Evolutionary conservation across 2,113 vertebrate genomes (phyloP).

Genomic region (Pimephales promelas): DNA sequence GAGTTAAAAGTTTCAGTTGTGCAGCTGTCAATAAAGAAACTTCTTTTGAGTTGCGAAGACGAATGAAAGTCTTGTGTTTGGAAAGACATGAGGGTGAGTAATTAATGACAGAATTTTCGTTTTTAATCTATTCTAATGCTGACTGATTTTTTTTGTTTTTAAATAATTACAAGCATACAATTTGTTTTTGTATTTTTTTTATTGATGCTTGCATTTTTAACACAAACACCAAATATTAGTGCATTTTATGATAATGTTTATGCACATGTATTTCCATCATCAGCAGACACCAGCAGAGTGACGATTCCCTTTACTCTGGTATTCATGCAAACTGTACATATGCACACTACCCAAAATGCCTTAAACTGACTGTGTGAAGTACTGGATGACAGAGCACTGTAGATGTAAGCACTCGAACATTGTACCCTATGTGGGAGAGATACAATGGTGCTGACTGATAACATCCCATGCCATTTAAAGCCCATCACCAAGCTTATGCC

Average conservation of each 20-base stretch:
- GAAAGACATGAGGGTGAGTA: too few species aligned
- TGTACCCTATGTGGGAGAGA: constrained; percentile 59
- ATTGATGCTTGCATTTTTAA: not conserved
- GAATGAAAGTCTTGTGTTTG: too few species aligned
- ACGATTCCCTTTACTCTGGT: not conserved
- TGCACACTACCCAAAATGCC: constrained; percentile 49
- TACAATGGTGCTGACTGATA: constrained; percentile 31
- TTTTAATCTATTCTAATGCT: not conserved
- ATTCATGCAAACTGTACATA: constrained; percentile 32
- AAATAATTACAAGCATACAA: not conserved
- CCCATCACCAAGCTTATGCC: not conserved
- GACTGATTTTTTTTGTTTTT: not conserved
- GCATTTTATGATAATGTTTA: not conserved
- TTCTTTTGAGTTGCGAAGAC: too few species aligned
- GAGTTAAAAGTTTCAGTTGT: too few species aligned
- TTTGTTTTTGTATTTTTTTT: not conserved
- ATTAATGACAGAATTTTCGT: too few species aligned
- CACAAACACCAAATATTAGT: not conserved
- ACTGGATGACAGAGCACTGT: constrained; percentile 79
- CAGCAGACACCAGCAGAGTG: constrained; percentile 21
- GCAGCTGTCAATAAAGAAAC: too few species aligned
- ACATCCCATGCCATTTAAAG: not conserved
- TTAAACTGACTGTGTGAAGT: constrained; percentile 60
- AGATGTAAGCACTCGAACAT: constrained; percentile 65
- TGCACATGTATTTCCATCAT: not conserved